Evolutionary conservation across 2,888 invertebrate genomes (phyloP).

Genomic region (Erebia aethiops): DNA sequence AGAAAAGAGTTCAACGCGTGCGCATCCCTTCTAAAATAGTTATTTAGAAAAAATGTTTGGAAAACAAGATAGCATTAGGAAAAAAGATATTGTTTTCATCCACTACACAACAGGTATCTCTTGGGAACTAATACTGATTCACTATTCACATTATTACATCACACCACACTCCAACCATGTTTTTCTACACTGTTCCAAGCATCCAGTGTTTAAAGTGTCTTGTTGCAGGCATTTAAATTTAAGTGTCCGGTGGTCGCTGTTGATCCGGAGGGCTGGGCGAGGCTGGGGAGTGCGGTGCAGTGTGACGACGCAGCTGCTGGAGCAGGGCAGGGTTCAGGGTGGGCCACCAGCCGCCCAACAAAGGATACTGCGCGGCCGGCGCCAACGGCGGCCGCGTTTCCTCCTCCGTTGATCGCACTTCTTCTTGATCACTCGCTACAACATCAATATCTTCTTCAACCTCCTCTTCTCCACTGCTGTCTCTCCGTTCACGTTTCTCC

Average conservation of each 20-base stretch:
- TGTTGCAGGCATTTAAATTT: slow-evolving; percentile 43
- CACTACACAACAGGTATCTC: slow-evolving; percentile 32
- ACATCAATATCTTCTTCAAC: slow-evolving; percentile 88
- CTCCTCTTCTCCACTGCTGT: slow-evolving; percentile 82
- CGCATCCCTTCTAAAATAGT: slow-evolving; percentile 9
- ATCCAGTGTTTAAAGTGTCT: slow-evolving; percentile 1
- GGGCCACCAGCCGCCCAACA: slow-evolving; percentile 78
- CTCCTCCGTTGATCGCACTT: slow-evolving; percentile 56
- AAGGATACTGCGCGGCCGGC: slow-evolving; percentile 71
- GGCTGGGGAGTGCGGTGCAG: slow-evolving; percentile 53
- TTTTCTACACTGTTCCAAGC: slow-evolving; percentile 6
- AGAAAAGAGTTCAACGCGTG: slow-evolving; percentile 42
- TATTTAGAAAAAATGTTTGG: slow-evolving; percentile 12
- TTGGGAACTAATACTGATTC: slow-evolving; percentile 44
- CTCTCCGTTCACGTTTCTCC: slow-evolving; percentile 64
- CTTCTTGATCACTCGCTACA: slow-evolving; percentile 85
- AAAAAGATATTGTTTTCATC: slow-evolving; percentile 24
- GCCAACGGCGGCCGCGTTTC: slow-evolving; percentile 57
- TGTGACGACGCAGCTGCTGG: slow-evolving; percentile 74
- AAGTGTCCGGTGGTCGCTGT: slow-evolving; percentile 74
- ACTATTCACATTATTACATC: slow-evolving; percentile 49
- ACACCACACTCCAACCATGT: slow-evolving; percentile 13
- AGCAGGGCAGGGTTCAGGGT: slow-evolving; percentile 77
- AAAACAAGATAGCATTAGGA: slow-evolving; percentile 20
- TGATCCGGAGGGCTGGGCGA: slow-evolving; percentile 63